Conservation (phyloP, 2,888 invertebrate genomes). For the Nemotelus pantherinus region DNA sequence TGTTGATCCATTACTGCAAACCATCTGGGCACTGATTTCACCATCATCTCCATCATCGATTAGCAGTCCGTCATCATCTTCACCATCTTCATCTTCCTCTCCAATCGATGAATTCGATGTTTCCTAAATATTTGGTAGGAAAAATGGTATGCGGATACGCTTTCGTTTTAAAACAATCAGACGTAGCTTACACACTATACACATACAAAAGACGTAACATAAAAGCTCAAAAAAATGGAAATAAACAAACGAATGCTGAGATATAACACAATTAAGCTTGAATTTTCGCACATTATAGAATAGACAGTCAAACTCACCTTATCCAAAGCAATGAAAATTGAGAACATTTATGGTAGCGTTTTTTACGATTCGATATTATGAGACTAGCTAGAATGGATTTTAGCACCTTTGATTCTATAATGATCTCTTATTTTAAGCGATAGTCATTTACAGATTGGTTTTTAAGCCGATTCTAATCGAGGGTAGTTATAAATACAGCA, state of each 20-base stretch:
- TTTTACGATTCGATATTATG: neutral
- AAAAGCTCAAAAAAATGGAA: neutral
- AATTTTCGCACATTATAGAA: neutral
- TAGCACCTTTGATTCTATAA: conserved; percentile 1
- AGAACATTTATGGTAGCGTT: conserved; percentile 53
- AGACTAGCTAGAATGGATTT: neutral
- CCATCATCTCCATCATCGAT: conserved; percentile 52
- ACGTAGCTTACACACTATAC: neutral
- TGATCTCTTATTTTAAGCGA: conserved; percentile 3
- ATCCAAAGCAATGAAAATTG: conserved; percentile 56
- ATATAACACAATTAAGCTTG: neutral
- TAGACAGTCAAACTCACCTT: conserved; percentile 52
- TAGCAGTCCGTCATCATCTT: conserved; percentile 50
- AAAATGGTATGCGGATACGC: conserved; percentile 21
- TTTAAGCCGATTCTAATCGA: neutral
- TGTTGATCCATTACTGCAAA: conserved; percentile 47
- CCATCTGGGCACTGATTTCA: conserved; percentile 53
- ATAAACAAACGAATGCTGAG: conserved; percentile 18
- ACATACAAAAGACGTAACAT: neutral
- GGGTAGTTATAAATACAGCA: conserved; percentile 10
- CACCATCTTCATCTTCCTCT: conserved; percentile 55
- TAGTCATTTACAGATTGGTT: neutral
- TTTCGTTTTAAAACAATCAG: conserved; percentile 23
- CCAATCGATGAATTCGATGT: conserved; percentile 66
- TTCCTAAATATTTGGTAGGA: conserved; percentile 58